Conservation (phyloP, 2,113 vertebrate species). For the Sorex araneus region DNA sequence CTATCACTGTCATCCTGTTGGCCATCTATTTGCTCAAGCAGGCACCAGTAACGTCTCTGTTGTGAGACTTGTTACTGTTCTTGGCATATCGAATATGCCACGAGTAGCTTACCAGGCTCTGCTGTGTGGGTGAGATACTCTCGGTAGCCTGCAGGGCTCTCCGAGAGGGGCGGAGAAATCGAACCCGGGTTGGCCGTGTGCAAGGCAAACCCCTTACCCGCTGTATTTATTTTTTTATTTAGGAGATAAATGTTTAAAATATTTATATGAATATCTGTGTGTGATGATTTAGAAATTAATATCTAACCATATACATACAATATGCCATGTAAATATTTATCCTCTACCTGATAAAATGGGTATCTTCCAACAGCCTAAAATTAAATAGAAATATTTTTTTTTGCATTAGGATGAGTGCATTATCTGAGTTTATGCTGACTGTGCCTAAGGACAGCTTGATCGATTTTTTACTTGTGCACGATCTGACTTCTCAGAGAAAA, state of each 20-base stretch:
- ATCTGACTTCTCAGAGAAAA: slow-evolving; percentile 41
- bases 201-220: too few relatives aligned
- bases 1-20: too few relatives aligned
- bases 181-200: too few relatives aligned
- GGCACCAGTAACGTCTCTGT: too few relatives aligned
- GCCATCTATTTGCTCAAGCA: too few relatives aligned
- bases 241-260: neutral
- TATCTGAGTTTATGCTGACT: slow-evolving; percentile 29
- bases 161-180: too few relatives aligned
- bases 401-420: neutral
- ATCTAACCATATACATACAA: neutral
- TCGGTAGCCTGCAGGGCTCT: too few relatives aligned
- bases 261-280: neutral
- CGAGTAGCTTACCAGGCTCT: too few relatives aligned
- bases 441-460: slow-evolving; percentile 20
- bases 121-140: too few relatives aligned
- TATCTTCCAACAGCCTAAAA: slow-evolving; percentile 35
- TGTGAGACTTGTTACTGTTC: too few relatives aligned
- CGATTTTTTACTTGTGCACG: neutral
- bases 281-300: neutral
- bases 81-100: too few relatives aligned
- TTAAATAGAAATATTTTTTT: slow-evolving; percentile 32
- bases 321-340: slow-evolving; percentile 11
- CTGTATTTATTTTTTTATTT: neutral
- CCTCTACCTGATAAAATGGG: slow-evolving; percentile 26